Evolutionary conservation across 2,888 invertebrate genomes (phyloP), one percentile per base, ranked within the genome.

Genomic region (Drosophila gaucha): DNA sequence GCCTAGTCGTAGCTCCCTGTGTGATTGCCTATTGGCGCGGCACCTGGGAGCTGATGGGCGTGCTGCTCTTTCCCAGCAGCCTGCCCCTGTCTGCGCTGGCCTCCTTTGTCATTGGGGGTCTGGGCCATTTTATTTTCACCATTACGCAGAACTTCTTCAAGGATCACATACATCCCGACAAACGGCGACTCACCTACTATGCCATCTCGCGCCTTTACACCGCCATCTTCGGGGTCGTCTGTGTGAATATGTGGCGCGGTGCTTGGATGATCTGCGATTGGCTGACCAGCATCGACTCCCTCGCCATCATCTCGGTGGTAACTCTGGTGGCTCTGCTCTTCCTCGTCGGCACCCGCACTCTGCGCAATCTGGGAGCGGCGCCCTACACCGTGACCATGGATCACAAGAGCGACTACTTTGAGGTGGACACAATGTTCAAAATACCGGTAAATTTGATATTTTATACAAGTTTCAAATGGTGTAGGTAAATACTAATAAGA

Each of bases 221-320:
- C 16, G 93, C 93, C 67, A 90, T 95, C 73, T 97, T 95, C 88
- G 96, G 95, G 8, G 94, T 96, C 80, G 95, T 95, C 68, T 97
- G 97, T 90, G 96, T 97, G 39, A 97, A 96, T 88, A 96, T 96
- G 65, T 97, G 97, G 97, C 93, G 97, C 8, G 97, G 97, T 1
- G 94, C 95, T 41, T 97, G 97, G 97, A 93, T 90, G 43, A 69
- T 92, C 14, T 93, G 97, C 83, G 96, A 97, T 89, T 92, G 94
- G 89, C 94, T 95, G 83, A 95, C 95, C 33, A 94, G 94, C 65
- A 38, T 92, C 92, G 78, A 93, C 93, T 88, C 93, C 91, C 52
- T 92, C 92, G 62, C 71, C 6, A 88, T 91, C 2, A 93, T 95
- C 64, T 92, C 94, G 64, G 93, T 94, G 9, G 94, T 95, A 0